Base-by-base conservation (phyloP, 2,797 vertebrate genomes). In the Danionella dracula region DNA sequence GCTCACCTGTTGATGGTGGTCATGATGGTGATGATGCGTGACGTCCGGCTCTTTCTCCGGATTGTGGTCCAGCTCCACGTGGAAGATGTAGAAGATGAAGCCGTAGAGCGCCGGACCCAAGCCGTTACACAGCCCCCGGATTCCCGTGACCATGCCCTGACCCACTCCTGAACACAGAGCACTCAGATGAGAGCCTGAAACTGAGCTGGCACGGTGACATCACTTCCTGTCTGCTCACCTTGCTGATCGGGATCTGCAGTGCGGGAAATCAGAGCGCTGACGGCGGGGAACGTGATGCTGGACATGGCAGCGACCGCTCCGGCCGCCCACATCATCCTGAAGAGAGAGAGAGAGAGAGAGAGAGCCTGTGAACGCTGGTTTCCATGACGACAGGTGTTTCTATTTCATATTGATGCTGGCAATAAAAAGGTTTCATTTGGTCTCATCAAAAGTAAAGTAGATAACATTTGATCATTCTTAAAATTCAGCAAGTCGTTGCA, bases 251-350 rank as follows among this genome's bases (percentile, higher is more conserved):
- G 88, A 8, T 94, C 92, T 1, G 92, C 92, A 0, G 90, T 93
- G 29, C 91, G 84, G 4, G 92, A 94, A n/a, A 94, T 92, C 11
- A 94, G 85, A 0, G 92, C 91, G 0, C 92, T 93, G 4, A 94
- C 88, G 0, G 92, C 92, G 0, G 92, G 92, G 66, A 94, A 94
- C 0, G 91, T 94, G 45, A 94, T 93, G 55, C 91, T 94, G 37
- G 92, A 94, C 92, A 94, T 94, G 73, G 92, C 92, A 0, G 92
- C 92, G 0, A 94, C 92, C 0, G 92, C 90, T 0, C 92, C 92
- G 0, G 92, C 92, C 0, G 92, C 92, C 92, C 92, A 94, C 92
- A 93, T 93, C 92, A 94, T 94, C 92, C 92, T 93, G 77, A 16
- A 75, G 59, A 5, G 23, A 27, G 23, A 27, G 23, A 27, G 3